A percentile compares a stretch with the other conserved stretches of the same genome.
phyloP scores from a whole-genome alignment of 2,888 invertebrate species.

The Synanthedon tipuliformis region DNA sequence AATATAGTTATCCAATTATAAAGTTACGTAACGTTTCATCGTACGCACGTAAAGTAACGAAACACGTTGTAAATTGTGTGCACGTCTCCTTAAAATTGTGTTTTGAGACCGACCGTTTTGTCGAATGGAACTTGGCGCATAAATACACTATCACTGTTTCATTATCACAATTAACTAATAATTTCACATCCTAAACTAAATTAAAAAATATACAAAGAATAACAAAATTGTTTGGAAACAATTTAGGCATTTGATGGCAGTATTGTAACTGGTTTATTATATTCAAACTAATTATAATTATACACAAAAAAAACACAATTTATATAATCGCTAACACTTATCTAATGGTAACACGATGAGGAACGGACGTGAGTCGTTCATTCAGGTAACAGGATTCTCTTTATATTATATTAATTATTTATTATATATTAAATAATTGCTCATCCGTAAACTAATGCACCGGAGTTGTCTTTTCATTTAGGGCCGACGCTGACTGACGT shows the following conservation, averaged over 20 bases:
- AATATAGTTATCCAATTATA: constrained; percentile 48
- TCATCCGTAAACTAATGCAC: background rate
- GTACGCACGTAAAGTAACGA: no score
- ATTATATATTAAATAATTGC: background rate
- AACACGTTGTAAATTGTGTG: no score
- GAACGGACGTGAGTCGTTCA: constrained; percentile 62
- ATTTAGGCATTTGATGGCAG: constrained; percentile 70
- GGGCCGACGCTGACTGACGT: no score
- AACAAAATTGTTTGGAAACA: constrained; percentile 50
- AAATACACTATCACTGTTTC: constrained; percentile 46
- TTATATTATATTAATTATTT: background rate
- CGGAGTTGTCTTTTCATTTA: background rate
- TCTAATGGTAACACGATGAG: constrained; percentile 68
- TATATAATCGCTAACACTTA: constrained; percentile 51
- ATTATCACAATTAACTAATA: constrained; percentile 65
- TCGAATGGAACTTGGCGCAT: constrained; percentile 1
- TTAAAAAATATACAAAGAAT: constrained; percentile 36
- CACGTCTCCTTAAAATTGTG: background rate
- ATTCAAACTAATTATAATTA: constrained; percentile 54
- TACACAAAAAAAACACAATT: constrained; percentile 42
- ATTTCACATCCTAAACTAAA: constrained; percentile 53
- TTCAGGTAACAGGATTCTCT: constrained; percentile 57
- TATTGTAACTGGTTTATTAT: constrained; percentile 60
- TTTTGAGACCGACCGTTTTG: no score
- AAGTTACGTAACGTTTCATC: background rate